Evolutionary conservation across 2,797 vertebrate genomes (phyloP).

Genomic region (Pseudochirops cupreus): DNA sequence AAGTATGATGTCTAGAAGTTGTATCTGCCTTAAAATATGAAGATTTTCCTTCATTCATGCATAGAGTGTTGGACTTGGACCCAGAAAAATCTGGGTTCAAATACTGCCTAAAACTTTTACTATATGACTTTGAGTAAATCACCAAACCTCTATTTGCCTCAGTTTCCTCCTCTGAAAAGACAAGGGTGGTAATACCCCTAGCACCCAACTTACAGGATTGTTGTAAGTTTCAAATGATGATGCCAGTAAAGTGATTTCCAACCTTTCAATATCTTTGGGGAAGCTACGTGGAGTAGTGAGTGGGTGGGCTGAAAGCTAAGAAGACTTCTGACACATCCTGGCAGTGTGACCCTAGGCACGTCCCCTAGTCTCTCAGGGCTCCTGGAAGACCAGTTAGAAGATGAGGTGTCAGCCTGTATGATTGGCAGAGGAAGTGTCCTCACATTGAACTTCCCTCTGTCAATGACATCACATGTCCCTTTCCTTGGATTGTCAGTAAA

Average conservation of each 20-base stretch:
- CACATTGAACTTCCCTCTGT: neutral
- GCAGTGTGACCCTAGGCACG: neutral
- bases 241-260: neutral
- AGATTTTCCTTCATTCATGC: neutral
- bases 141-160: neutral
- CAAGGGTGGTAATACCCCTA: neutral
- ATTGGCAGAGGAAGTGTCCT: neutral
- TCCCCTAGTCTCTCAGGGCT: neutral
- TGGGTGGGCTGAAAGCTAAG: neutral
- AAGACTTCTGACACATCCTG: neutral
- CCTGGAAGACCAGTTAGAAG: neutral
- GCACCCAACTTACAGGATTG: neutral
- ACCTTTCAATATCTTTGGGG: neutral
- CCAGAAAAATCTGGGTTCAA: neutral
- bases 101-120: neutral
- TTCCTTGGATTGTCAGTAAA: neutral
- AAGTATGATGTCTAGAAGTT: neutral
- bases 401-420: neutral
- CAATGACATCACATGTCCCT: neutral
- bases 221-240: neutral
- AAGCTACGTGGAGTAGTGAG: neutral
- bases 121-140: neutral
- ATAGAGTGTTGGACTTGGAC: neutral
- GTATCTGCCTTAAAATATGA: neutral
- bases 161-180: neutral